Conservation (phyloP, 2,113 vertebrate species). For the rat (Rattus norvegicus) region GRCr8 NC_086019.1:30986501-30987000, state of each 20-base stretch:
- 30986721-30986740: not conserved
- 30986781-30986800: too few species aligned
- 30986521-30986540: not conserved
- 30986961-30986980: not conserved
- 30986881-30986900: not conserved
- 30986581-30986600: not conserved
- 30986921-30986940: not conserved
- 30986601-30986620: not conserved
- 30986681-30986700: not conserved
- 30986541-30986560: not conserved
- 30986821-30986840: not conserved
- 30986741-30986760: not conserved
- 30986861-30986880: not conserved
- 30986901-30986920: too few species aligned
- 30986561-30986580: not conserved
- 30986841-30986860: not conserved
- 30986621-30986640: not conserved
- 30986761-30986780: not conserved
- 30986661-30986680: not conserved
- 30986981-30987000: not conserved
- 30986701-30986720: too few species aligned
- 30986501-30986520: not conserved
- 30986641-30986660: accelerated
- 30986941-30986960: not conserved
- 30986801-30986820: not conserved